Conservation (phyloP, 2,888 invertebrate genomes). For the Ptychoptera albimana region DNA sequence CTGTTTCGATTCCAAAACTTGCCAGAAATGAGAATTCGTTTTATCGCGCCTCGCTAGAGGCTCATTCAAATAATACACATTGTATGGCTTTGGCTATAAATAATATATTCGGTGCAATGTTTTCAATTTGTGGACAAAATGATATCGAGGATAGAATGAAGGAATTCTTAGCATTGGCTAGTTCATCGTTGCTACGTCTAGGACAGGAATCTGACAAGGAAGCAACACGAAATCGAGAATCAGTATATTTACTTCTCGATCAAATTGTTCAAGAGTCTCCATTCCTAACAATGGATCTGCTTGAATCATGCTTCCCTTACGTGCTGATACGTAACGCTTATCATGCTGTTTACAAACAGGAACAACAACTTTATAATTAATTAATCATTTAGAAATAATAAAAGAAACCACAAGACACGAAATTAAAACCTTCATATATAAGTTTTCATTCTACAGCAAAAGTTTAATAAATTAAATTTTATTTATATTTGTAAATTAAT, state of each 20-base stretch:
- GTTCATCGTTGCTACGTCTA: slow-evolving; percentile 82
- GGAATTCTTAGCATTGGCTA: slow-evolving; percentile 84
- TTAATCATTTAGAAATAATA: neutral
- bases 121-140: slow-evolving; percentile 88
- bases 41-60: slow-evolving; percentile 72
- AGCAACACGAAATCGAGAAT: slow-evolving; percentile 83
- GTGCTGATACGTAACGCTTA: slow-evolving; percentile 95
- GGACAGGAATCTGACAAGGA: slow-evolving; percentile 95
- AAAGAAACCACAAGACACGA: too few relatives aligned
- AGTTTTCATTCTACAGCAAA: too few relatives aligned
- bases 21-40: slow-evolving; percentile 82
- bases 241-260: slow-evolving; percentile 90
- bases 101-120: slow-evolving; percentile 89
- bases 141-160: slow-evolving; percentile 97
- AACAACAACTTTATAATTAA: slow-evolving; percentile 34
- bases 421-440: too few relatives aligned
- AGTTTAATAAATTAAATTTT: too few relatives aligned
- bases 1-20: slow-evolving; percentile 90
- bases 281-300: slow-evolving; percentile 93
- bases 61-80: slow-evolving; percentile 97
- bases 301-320: slow-evolving; percentile 98
- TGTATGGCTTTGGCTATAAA: slow-evolving; percentile 95
- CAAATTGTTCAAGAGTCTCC: slow-evolving; percentile 97
- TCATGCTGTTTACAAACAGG: slow-evolving; percentile 87
- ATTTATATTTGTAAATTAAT: too few relatives aligned